Conservation (phyloP, 2,888 invertebrate genomes). For the Pristionchus arcanus region DNA sequence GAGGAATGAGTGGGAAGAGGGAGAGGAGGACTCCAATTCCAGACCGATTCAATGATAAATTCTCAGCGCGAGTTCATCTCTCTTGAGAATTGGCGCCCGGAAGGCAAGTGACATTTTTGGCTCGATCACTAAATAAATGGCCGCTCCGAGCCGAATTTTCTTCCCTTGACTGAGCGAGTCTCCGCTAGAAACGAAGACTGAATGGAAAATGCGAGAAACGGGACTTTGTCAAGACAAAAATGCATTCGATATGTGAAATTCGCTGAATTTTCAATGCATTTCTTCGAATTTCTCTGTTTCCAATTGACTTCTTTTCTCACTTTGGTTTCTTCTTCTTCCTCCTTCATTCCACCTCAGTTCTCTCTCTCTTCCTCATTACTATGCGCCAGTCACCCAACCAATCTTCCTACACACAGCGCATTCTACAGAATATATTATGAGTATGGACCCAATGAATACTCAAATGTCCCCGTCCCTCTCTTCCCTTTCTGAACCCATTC, state of each 20-base stretch:
- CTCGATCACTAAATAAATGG: constrained; percentile 35
- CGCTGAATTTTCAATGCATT: not conserved
- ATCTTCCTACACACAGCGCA: constrained; percentile 41
- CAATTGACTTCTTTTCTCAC: not conserved
- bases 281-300: not conserved
- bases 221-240: not conserved
- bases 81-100: not conserved
- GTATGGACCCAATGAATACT: constrained; percentile 49
- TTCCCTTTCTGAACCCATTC: not conserved
- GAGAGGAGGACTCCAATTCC: not conserved
- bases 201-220: not conserved
- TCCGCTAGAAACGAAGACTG: not conserved
- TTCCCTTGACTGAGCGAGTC: not conserved
- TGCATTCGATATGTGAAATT: not conserved
- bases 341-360: constrained; percentile 41
- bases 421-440: constrained; percentile 48
- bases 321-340: not conserved
- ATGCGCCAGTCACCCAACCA: not conserved
- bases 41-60: constrained; percentile 49
- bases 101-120: constrained; percentile 37
- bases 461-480: constrained; percentile 11
- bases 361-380: not conserved
- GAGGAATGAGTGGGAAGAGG: not conserved
- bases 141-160: not conserved
- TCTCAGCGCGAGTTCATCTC: constrained; percentile 3